These are phyloP conservation scores for Hystrix cristata DNA, from an alignment of 2,113 vertebrate species.

Conservation along the genomic window DNA sequence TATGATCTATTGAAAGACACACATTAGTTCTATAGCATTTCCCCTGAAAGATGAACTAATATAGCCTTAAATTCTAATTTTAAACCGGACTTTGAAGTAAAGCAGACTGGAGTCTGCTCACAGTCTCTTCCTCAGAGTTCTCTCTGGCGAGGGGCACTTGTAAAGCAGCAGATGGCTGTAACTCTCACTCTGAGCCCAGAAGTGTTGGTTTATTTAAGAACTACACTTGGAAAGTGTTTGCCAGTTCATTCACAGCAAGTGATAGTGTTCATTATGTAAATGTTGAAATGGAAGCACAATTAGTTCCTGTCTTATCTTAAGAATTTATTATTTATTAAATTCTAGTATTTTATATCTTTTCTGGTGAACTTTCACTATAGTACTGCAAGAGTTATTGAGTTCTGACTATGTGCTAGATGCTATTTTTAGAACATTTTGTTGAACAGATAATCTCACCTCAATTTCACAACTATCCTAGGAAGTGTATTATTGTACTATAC, in stretches of 20 bases:
- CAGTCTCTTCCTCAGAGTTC: neutral
- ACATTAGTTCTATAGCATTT: neutral
- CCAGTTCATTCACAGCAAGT: constrained; percentile 58
- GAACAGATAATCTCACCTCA: neutral
- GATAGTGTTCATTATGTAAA: constrained; percentile 44
- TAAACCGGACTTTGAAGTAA: constrained; percentile 46
- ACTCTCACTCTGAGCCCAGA: constrained; percentile 1
- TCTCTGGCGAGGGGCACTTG: constrained; percentile 59
- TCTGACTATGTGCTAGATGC: neutral
- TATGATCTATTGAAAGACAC: neutral
- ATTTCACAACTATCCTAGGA: neutral
- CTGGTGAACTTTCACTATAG: neutral
- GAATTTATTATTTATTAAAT: constrained; percentile 55
- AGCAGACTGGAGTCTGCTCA: constrained; percentile 26
- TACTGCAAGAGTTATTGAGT: neutral
- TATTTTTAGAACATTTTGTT: neutral
- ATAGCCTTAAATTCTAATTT: neutral
- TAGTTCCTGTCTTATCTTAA: constrained; percentile 57
- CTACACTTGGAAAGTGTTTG: constrained; percentile 73
- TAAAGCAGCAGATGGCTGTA: constrained; percentile 74
- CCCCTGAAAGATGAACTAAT: neutral
- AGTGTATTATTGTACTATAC: neutral
- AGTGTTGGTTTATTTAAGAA: constrained; percentile 77
- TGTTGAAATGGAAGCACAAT: constrained; percentile 35
- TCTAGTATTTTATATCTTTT: neutral